Evolutionary conservation across 2,797 vertebrate species (phyloP).

Genomic region (Xiphorhynchus erythropygius): DNA sequence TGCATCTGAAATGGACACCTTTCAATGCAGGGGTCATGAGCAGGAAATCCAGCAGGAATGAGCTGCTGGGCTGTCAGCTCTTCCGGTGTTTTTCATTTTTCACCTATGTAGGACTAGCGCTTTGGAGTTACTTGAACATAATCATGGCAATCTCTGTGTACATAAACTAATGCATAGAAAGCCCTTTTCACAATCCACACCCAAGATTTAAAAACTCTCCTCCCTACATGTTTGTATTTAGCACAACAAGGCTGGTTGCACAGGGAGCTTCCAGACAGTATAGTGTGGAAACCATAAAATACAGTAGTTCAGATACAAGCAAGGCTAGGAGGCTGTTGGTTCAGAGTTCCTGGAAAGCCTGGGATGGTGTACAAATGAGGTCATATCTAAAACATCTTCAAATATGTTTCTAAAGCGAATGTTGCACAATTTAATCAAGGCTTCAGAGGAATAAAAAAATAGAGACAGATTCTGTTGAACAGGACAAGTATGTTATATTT

Average conservation of each 20-base stretch:
- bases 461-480: neutral
- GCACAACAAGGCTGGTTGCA: neutral
- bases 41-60: neutral
- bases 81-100: neutral
- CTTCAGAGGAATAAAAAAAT: neutral
- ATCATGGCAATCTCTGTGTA: neutral
- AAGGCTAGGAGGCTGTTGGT: neutral
- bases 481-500: neutral
- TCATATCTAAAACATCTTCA: constrained; percentile 39
- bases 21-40: neutral
- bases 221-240: neutral
- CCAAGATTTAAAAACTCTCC: neutral
- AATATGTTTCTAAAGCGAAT: constrained; percentile 12
- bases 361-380: constrained; percentile 19
- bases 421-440: constrained; percentile 40
- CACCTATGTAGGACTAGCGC: neutral
- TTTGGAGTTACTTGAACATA: neutral
- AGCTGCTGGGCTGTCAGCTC: neutral
- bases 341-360: constrained; percentile 51
- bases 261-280: neutral
- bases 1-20: neutral
- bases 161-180: neutral
- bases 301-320: neutral
- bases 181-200: neutral
- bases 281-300: neutral